A percentile compares a stretch with the other conserved stretches of the same genome.
These are phyloP conservation scores for Drosophila tanythrix DNA, from an alignment of 2,888 invertebrate species.

Conservation along the genomic window DNA sequence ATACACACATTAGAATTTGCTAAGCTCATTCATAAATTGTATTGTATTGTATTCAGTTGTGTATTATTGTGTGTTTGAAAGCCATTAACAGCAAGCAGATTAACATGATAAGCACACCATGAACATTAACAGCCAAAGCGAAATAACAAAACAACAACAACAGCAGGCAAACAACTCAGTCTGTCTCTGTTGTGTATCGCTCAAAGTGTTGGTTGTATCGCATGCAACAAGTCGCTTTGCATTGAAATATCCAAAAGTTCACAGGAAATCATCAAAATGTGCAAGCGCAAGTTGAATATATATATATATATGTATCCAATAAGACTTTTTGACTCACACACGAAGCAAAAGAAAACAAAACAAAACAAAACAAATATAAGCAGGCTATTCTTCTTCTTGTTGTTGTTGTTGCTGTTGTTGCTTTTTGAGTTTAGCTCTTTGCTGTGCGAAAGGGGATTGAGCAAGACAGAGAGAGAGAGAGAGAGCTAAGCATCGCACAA, in stretches of 20 bases:
- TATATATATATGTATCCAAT: constrained; percentile 34
- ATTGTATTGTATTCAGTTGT: background rate
- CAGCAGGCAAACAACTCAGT: constrained; percentile 1
- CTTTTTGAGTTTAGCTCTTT: constrained; percentile 44
- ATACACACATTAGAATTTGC: constrained; percentile 10
- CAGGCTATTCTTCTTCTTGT: background rate
- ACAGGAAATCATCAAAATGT: constrained; percentile 81
- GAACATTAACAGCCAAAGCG: constrained; percentile 35
- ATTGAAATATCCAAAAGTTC: constrained; percentile 78
- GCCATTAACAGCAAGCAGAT: constrained; percentile 40
- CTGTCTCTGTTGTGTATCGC: constrained; percentile 5
- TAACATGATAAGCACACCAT: constrained; percentile 41
- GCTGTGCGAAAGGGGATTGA: constrained; percentile 37
- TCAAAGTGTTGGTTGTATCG: constrained; percentile 41
- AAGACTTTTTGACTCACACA: constrained; percentile 50
- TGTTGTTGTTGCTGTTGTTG: background rate
- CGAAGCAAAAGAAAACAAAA: constrained; percentile 10
- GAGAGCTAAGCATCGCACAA: constrained; percentile 25
- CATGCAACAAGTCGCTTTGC: constrained; percentile 81
- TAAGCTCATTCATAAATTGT: constrained; percentile 17
- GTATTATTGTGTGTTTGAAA: constrained; percentile 8
- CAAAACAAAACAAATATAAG: constrained; percentile 18
- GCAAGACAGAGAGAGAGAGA: background rate
- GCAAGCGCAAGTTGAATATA: constrained; percentile 62
- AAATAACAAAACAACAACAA: constrained; percentile 13